A percentile compares a stretch with the other conserved stretches of the same genome.
Evolutionary conservation across 37 sponge, comb jelly and placozoan genomes (phyloP).

Genomic region (Aplysina aerophoba): DNA sequence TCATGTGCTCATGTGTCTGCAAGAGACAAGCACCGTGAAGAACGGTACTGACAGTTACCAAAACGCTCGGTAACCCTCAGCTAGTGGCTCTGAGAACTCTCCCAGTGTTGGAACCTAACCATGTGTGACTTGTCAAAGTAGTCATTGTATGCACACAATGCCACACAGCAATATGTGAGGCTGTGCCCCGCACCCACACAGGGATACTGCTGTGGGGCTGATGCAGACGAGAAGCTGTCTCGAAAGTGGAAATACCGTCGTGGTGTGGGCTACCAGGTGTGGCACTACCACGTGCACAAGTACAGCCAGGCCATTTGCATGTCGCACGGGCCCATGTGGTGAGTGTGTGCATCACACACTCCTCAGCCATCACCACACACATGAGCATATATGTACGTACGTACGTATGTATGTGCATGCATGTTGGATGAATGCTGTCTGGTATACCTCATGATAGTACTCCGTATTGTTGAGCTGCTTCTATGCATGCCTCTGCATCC

Average conservation of each 20-base stretch:
- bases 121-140: too few relatives aligned
- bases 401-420: not conserved
- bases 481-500: not conserved
- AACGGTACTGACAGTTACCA: too few relatives aligned
- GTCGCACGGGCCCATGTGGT: constrained; percentile 56
- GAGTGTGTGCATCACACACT: not conserved
- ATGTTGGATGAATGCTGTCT: not conserved
- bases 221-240: constrained; percentile 49
- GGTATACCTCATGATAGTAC: not conserved
- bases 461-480: not conserved
- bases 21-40: too few relatives aligned
- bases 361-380: not conserved
- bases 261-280: constrained; percentile 47
- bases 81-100: too few relatives aligned
- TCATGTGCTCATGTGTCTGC: too few relatives aligned
- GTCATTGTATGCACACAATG: too few relatives aligned
- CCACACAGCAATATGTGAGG: too few relatives aligned
- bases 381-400: not conserved
- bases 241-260: constrained; percentile 64
- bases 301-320: constrained; percentile 64
- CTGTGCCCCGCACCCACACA: not conserved
- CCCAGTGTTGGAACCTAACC: too few relatives aligned
- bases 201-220: constrained; percentile 57
- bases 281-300: constrained; percentile 48
- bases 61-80: too few relatives aligned